Base-by-base conservation (phyloP, 2,888 invertebrate species). In the Mechanitis messenoides region DNA sequence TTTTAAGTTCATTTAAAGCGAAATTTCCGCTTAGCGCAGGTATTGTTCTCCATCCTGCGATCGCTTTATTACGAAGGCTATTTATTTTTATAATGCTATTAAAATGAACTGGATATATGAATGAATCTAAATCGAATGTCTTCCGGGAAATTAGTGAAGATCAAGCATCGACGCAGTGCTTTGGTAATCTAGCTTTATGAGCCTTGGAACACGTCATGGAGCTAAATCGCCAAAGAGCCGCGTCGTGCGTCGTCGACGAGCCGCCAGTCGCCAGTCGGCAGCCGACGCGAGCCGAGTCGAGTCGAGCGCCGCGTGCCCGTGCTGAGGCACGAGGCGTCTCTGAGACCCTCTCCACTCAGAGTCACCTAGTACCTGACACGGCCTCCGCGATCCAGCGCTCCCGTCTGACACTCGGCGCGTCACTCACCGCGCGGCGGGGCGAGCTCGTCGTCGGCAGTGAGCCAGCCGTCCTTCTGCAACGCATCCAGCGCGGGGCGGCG, bases 121-220 rank as follows among this genome's bases (percentile, higher is more conserved):
- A 42, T 9, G 42, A 42, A 42, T 6, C 7, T 42, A 9, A 42
- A 6, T 9, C 7, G 9, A 5, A 5, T 6, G 42, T 42, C 42
- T 11, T 42, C 42, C 42, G 6, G 42, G 42, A 9, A 7, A 35
- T 35, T 42, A 5, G 50, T 7, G 50, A 2, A 50, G 50, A 31
- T 50, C 31, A 6, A 31, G 76, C 77, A 69, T 63, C 78, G 75
- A 72, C 85, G 84, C 91, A 91, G 90, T 95, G 95, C 95, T 95
- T 95, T 96, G 96, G 96, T 95, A 95, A 95, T 95, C 94, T 95
- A 96, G 95, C 96, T 96, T 95, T 95, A 96, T 95, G 95, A 95
- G 92, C 91, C 78, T 87, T 85, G 80, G 31, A 85, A 85, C 84
- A 92, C 92, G 93, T 95, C 95, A 95, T 93, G 93, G 93, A 94